These are phyloP conservation scores for Machimus atricapillus DNA, from an alignment of 2,888 invertebrate species.

Conservation along the genomic window DNA sequence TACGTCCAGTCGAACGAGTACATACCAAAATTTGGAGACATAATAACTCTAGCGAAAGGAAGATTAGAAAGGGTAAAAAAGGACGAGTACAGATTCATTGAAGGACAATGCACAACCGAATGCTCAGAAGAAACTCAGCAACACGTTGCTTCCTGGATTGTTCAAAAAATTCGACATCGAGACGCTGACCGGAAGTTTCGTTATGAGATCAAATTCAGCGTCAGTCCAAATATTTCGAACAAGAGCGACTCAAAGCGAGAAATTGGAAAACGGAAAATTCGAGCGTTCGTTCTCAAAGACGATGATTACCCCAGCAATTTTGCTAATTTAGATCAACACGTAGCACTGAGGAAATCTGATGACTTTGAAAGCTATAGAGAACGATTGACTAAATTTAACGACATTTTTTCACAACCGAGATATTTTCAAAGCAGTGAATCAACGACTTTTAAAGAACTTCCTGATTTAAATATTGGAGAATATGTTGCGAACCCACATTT, in stretches of 20 bases:
- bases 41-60: slow-evolving; percentile 71
- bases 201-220: slow-evolving; percentile 74
- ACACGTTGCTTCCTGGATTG: slow-evolving; percentile 72
- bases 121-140: slow-evolving; percentile 51
- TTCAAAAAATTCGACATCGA: slow-evolving; percentile 72
- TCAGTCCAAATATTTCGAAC: slow-evolving; percentile 64
- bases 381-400: slow-evolving; percentile 40
- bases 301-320: slow-evolving; percentile 60
- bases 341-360: slow-evolving; percentile 38
- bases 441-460: background rate
- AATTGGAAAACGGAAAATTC: slow-evolving; percentile 65
- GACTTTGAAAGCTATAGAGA: background rate
- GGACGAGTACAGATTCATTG: slow-evolving; percentile 67
- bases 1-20: slow-evolving; percentile 52
- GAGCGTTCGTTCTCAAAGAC: slow-evolving; percentile 71
- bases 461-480: slow-evolving; percentile 58
- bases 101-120: slow-evolving; percentile 54
- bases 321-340: slow-evolving; percentile 44
- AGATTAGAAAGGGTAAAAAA: slow-evolving; percentile 65
- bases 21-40: slow-evolving; percentile 68
- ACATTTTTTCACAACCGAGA: slow-evolving; percentile 48
- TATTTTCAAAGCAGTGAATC: slow-evolving; percentile 25
- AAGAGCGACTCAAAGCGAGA: slow-evolving; percentile 59
- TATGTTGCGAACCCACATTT: slow-evolving; percentile 52
- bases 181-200: slow-evolving; percentile 64